These are phyloP conservation scores for Proterorhinus semilunaris DNA, from an alignment of 2,113 vertebrate genomes.

Conservation along the genomic window DNA sequence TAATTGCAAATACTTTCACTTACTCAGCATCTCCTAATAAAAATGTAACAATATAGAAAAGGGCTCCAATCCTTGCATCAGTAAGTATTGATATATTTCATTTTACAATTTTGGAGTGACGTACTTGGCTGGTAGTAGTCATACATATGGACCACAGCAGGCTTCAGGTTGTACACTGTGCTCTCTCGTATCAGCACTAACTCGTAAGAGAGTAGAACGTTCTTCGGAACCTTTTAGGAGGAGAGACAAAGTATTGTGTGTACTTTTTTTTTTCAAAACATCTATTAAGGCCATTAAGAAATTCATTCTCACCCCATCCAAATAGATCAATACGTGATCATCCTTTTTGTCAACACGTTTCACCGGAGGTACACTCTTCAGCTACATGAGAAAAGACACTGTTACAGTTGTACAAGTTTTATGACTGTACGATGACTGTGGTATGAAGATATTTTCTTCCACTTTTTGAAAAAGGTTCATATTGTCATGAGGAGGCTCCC, in stretches of 20 bases:
- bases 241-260: background rate
- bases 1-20: background rate
- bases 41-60: no score
- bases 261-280: no score
- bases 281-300: background rate
- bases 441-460: no score
- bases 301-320: slow-evolving; percentile 39
- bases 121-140: slow-evolving; percentile 89
- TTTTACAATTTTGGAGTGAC: background rate
- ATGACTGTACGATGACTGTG: no score
- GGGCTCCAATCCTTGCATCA: no score
- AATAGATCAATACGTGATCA: slow-evolving; percentile 52
- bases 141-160: slow-evolving; percentile 79
- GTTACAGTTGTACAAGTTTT: no score
- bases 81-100: no score
- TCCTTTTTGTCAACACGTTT: slow-evolving; percentile 49
- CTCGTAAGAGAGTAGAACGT: slow-evolving; percentile 18
- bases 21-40: background rate
- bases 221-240: slow-evolving; percentile 46
- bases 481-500: no score
- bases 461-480: no score
- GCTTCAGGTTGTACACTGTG: slow-evolving; percentile 76
- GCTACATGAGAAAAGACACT: slow-evolving; percentile 16
- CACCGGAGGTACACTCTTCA: slow-evolving; percentile 17
- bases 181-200: slow-evolving; percentile 72